A percentile compares a stretch with the other conserved stretches of the same genome.
These are phyloP conservation scores for Lasius platythorax DNA, from an alignment of 2,888 invertebrate species.

Conservation along the genomic window DNA sequence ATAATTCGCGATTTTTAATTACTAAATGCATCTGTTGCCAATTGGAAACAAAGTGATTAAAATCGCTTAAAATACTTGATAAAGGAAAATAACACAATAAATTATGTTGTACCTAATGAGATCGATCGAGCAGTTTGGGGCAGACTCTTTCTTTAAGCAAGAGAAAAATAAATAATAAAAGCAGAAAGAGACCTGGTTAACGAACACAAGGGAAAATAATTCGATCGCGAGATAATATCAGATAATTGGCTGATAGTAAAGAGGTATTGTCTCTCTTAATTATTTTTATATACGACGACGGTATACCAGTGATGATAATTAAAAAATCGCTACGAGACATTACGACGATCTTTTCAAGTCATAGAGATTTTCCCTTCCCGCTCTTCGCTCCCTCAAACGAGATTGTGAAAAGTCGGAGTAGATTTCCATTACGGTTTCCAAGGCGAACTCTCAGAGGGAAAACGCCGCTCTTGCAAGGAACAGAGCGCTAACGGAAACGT, in stretches of 20 bases:
- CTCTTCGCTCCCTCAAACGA: too few species aligned
- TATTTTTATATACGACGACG: slow-evolving; percentile 1
- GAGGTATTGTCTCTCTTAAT: slow-evolving; percentile 2
- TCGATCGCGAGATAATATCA: slow-evolving; percentile 19
- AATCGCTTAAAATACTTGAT: background rate
- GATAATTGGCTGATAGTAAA: slow-evolving; percentile 3
- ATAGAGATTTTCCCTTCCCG: background rate
- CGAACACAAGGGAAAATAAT: slow-evolving; percentile 1
- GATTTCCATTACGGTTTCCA: slow-evolving; percentile 33
- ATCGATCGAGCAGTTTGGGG: background rate
- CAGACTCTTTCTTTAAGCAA: background rate
- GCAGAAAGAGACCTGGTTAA: background rate
- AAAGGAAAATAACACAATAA: background rate
- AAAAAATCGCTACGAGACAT: background rate
- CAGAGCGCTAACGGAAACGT: background rate
- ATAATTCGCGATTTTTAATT: background rate
- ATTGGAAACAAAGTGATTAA: background rate
- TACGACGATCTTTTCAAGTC: background rate
- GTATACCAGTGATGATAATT: background rate
- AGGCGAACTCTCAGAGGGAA: slow-evolving; percentile 15
- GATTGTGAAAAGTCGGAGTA: background rate
- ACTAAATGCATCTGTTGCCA: background rate
- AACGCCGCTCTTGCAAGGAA: slow-evolving; percentile 1
- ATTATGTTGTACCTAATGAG: background rate
- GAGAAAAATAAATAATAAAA: background rate